Evolutionary conservation across 2,113 vertebrate species (phyloP).

Genomic region (Carassius carassius): DNA sequence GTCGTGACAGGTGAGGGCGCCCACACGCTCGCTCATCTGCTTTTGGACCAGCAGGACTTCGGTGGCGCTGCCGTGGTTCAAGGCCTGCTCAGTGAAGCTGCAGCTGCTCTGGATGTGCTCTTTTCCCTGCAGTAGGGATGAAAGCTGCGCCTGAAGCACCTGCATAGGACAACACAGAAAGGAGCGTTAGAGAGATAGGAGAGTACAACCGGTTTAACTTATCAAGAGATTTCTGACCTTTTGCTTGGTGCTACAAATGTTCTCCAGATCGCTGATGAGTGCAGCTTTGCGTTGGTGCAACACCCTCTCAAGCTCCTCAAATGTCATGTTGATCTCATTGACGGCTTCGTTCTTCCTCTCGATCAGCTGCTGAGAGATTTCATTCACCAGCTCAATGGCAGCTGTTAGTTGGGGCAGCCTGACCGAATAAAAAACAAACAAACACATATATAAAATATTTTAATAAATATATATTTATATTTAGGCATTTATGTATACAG

Average conservation of each 20-base stretch:
- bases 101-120: constrained; percentile 95
- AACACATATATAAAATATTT: too few species aligned
- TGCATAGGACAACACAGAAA: constrained; percentile 58
- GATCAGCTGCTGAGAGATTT: constrained; percentile 89
- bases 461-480: too few species aligned
- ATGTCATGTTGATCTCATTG: constrained; percentile 84
- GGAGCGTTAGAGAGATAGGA: neutral
- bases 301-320: constrained; percentile 87
- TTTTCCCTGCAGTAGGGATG: constrained; percentile 86
- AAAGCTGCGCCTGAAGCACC: constrained; percentile 91
- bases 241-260: constrained; percentile 85
- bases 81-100: constrained; percentile 90
- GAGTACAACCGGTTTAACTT: neutral
- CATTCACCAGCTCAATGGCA: constrained; percentile 86
- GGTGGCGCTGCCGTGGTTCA: constrained; percentile 87
- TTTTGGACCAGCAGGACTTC: constrained; percentile 93
- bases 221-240: constrained; percentile 74
- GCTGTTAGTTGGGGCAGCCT: constrained; percentile 89
- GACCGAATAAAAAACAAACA: neutral
- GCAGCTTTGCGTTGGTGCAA: constrained; percentile 87
- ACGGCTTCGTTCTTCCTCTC: constrained; percentile 86
- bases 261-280: constrained; percentile 85
- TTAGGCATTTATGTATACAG: too few species aligned
- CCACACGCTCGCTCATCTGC: constrained; percentile 92
- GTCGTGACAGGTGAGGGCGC: constrained; percentile 82